Evolutionary conservation across 2,888 invertebrate species (phyloP).

Genomic region (Yponomeuta sedellus): DNA sequence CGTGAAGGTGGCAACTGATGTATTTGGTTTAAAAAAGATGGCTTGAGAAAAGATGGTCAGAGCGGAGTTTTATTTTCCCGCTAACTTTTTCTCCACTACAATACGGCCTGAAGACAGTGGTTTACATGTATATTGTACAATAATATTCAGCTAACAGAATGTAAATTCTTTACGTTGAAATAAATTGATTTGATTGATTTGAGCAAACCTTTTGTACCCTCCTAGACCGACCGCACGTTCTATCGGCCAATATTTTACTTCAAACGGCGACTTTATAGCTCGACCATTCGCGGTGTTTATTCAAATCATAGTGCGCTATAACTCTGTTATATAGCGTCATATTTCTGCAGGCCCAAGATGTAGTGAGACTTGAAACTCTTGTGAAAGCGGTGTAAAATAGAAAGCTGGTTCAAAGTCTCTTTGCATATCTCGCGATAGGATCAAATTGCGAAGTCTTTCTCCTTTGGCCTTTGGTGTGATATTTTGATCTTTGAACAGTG

Average conservation of each 20-base stretch:
- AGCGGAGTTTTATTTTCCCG: too few relatives aligned
- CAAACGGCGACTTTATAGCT: conserved; percentile 47
- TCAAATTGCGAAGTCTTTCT: not conserved
- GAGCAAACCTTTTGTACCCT: conserved; percentile 32
- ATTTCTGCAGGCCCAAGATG: not conserved
- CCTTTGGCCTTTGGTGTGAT: not conserved
- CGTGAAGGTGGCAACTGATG: too few relatives aligned
- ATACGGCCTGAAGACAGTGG: too few relatives aligned
- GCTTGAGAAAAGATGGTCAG: too few relatives aligned
- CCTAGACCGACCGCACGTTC: conserved; percentile 58
- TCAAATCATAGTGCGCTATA: conserved; percentile 29
- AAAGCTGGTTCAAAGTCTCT: not conserved
- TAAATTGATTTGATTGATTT: too few relatives aligned
- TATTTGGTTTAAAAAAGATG: too few relatives aligned
- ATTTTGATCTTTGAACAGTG: too few relatives aligned
- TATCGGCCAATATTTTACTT: conserved; percentile 49
- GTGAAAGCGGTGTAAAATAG: not conserved
- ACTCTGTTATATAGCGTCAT: conserved; percentile 20
- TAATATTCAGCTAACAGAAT: too few relatives aligned
- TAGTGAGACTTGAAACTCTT: not conserved
- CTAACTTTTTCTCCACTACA: too few relatives aligned
- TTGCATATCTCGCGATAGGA: not conserved
- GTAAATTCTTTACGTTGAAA: too few relatives aligned
- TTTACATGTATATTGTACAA: too few relatives aligned
- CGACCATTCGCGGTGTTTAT: conserved; percentile 41